Base-by-base conservation (phyloP, 2,888 invertebrate species). In the Vannuccia rotundouncinata region DNA sequence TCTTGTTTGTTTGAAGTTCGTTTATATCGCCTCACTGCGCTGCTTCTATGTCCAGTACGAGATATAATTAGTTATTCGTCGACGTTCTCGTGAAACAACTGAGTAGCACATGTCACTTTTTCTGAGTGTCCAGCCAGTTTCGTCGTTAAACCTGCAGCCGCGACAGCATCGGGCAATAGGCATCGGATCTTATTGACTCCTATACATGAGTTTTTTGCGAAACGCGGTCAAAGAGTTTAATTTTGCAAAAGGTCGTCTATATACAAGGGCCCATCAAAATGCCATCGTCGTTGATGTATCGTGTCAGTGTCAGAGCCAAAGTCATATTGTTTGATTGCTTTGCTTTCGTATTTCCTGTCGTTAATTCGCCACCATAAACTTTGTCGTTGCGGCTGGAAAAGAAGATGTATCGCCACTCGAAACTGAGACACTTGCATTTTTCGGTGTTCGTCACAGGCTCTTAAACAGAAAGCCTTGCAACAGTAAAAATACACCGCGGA, bases 401-500 rank as follows among this genome's bases (percentile, higher is more conserved):
- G 66, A 66, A 17, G 22, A 66, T 27, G 66, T 66, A 66, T 66
- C 10, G 66, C n/a, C n/a, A n/a, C n/a, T 17, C 25, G 66, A 27
- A 66, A 66, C 66, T 66, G 66, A 66, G 66, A 66, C 66, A 66
- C 66, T 66, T 66, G 22, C 66, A 66, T 66, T 66, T 66, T 66
- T 66, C 66, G 66, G 66, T 66, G 66, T 66, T 66, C 66, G 66
- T 66, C 66, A 66, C 22, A 66, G 66, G 66, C 66, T 66, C 66
- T 66, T 66, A 66, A 66, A 66, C 66, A 5, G 25, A 66, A 66
- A 66, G 66, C 66, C 66, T 66, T 66, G 66, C 66, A 66, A 66
- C 66, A 66, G 66, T 66, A 66, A 66, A 66, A 75, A 31, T 75
- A 75, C 75, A 75, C 75, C 31, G 75, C 75, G 29, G 29, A 31